Evolutionary conservation across 2,888 invertebrate species (phyloP).

Genomic region (Synanthedon vespiformis): DNA sequence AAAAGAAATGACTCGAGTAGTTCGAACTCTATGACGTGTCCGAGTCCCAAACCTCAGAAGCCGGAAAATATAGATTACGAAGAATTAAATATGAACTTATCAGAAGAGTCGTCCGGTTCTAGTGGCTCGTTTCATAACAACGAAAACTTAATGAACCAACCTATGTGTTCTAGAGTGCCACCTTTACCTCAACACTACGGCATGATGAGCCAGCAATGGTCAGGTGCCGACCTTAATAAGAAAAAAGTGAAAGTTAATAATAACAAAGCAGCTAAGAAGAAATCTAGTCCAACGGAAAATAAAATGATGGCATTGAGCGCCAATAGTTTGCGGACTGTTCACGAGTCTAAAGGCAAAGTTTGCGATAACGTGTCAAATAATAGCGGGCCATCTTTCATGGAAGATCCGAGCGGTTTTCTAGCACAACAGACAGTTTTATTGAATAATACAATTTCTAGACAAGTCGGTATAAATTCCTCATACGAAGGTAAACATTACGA

Average conservation of each 20-base stretch:
- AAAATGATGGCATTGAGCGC: constrained; percentile 35
- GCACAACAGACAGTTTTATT: constrained; percentile 90
- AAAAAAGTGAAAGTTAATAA: constrained; percentile 71
- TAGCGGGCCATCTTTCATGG: constrained; percentile 85
- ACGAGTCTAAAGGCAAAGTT: constrained; percentile 49
- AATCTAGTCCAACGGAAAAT: constrained; percentile 35
- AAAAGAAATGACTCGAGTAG: constrained; percentile 42
- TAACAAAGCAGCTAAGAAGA: constrained; percentile 65
- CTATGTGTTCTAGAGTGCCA: constrained; percentile 77
- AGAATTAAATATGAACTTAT: constrained; percentile 38
- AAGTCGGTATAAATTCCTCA: constrained; percentile 56
- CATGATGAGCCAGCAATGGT: constrained; percentile 60
- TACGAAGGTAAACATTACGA: constrained; percentile 46
- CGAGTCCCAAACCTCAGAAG: constrained; percentile 43
- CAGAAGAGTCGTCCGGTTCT: constrained; percentile 44
- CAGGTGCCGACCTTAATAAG: constrained; percentile 40
- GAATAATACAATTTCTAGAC: constrained; percentile 84
- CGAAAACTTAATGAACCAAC: constrained; percentile 50
- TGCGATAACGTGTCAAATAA: constrained; percentile 65
- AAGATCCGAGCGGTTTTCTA: constrained; percentile 91
- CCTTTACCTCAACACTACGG: constrained; percentile 77
- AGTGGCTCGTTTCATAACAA: constrained; percentile 40
- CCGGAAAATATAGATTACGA: constrained; percentile 47
- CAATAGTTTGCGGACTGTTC: constrained; percentile 42
- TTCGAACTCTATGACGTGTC: constrained; percentile 36